Conservation (phyloP, 2,797 vertebrate species). For the Poecilia wingei region DNA sequence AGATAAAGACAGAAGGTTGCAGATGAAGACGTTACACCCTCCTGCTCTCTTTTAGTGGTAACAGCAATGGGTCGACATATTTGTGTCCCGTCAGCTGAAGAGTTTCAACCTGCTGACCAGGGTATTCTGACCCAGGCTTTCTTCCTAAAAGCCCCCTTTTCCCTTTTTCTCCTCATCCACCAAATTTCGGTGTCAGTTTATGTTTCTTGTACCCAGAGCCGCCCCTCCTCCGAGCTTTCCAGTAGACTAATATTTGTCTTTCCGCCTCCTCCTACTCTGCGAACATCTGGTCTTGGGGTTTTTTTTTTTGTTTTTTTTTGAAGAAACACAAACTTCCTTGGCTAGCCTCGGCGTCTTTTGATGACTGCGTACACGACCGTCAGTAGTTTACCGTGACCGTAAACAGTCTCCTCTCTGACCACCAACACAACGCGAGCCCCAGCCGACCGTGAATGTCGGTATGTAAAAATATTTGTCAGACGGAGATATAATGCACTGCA, state of each 20-base stretch:
- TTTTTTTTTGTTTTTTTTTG: slow-evolving; percentile 14
- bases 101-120: slow-evolving; percentile 6
- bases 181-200: slow-evolving; percentile 59
- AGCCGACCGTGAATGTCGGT: slow-evolving; percentile 39
- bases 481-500: slow-evolving; percentile 11
- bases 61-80: not conserved
- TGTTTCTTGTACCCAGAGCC: slow-evolving; percentile 59
- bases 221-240: slow-evolving; percentile 67
- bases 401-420: slow-evolving; percentile 62
- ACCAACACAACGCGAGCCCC: slow-evolving; percentile 27
- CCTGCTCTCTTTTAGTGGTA: not conserved
- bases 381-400: slow-evolving; percentile 63
- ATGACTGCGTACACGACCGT: slow-evolving; percentile 54
- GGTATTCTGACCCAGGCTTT: slow-evolving; percentile 6
- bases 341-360: slow-evolving; percentile 53
- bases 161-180: slow-evolving; percentile 23
- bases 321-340: slow-evolving; percentile 68
- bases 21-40: not conserved
- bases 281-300: slow-evolving; percentile 76
- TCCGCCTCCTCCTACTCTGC: slow-evolving; percentile 65
- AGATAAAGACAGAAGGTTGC: not conserved
- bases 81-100: not conserved
- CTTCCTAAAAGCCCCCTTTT: not conserved
- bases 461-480: slow-evolving; percentile 27
- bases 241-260: slow-evolving; percentile 85